phyloP scores from a whole-genome alignment of 2,888 invertebrate genomes.

The Apamea crenata region DNA sequence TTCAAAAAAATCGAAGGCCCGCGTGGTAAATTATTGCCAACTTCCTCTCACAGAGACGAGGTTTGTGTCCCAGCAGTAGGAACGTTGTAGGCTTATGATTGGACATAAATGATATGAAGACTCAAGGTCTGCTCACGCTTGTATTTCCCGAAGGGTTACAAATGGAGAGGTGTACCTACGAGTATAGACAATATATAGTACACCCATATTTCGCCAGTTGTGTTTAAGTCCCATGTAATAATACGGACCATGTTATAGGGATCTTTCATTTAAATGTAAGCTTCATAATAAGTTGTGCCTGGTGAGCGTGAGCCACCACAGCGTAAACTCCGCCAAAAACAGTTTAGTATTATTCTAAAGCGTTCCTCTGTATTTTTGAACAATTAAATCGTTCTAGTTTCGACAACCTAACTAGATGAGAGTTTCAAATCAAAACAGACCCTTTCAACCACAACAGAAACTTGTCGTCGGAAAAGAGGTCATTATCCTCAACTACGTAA shows the following conservation, averaged over 20 bases:
- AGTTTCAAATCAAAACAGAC: conserved; percentile 25
- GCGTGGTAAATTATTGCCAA: not conserved
- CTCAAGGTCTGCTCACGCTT: not conserved
- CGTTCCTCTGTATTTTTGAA: not conserved
- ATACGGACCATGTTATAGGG: not conserved
- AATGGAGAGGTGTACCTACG: not conserved
- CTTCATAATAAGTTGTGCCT: not conserved
- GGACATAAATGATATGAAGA: not conserved
- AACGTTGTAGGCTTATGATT: not conserved
- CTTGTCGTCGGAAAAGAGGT: conserved; percentile 9
- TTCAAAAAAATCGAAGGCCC: not conserved
- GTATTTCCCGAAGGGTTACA: not conserved
- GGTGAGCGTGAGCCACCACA: not conserved
- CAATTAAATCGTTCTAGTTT: not conserved
- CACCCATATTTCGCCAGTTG: not conserved
- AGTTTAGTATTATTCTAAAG: not conserved
- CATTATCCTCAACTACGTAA: conserved; percentile 13
- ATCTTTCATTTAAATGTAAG: not conserved
- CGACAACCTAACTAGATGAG: not conserved
- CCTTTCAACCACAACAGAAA: conserved; percentile 21
- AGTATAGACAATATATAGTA: too few species aligned
- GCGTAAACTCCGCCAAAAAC: not conserved
- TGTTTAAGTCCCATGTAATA: not conserved
- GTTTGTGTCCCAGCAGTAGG: not conserved
- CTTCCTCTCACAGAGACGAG: not conserved